Evolutionary conservation across 2,888 invertebrate species (phyloP).

Genomic region (Lottia scabra): DNA sequence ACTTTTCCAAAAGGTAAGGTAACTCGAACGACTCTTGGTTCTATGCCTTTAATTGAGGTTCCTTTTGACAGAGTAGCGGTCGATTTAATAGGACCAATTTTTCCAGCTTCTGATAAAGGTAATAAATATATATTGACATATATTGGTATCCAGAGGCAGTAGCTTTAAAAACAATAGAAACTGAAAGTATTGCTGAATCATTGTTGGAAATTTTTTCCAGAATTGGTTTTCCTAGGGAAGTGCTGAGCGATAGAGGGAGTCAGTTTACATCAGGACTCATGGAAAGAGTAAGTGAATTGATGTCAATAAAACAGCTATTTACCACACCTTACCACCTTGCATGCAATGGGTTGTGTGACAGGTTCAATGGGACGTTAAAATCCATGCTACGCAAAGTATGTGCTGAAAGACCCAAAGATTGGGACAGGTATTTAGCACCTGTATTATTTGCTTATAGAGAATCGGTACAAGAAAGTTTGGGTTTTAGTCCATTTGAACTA

Average conservation of each 20-base stretch:
- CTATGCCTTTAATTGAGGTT: slow-evolving; percentile 18
- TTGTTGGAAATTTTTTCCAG: slow-evolving; percentile 22
- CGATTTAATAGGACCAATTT: slow-evolving; percentile 26
- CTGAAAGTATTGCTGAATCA: slow-evolving; percentile 21
- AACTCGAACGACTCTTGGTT: slow-evolving; percentile 7
- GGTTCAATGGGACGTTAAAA: slow-evolving; percentile 25
- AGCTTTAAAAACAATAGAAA: slow-evolving; percentile 15
- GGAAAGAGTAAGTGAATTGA: slow-evolving; percentile 15
- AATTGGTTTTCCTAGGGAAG: slow-evolving; percentile 25
- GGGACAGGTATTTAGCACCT: slow-evolving; percentile 36
- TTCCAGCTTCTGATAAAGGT: slow-evolving; percentile 9
- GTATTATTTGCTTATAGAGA: slow-evolving; percentile 17
- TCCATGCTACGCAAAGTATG: slow-evolving; percentile 33
- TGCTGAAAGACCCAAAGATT: slow-evolving; percentile 28
- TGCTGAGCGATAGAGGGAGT: slow-evolving; percentile 1
- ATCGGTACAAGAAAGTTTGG: slow-evolving; percentile 3
- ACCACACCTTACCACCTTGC: slow-evolving; percentile 37
- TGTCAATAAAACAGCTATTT: slow-evolving; percentile 19
- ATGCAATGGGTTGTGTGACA: slow-evolving; percentile 32
- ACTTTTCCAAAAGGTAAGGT: slow-evolving; percentile 9
- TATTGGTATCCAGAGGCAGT: slow-evolving; percentile 25
- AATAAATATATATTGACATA: slow-evolving; percentile 24
- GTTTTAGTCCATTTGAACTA: slow-evolving; percentile 35
- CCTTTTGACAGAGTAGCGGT: slow-evolving; percentile 22
- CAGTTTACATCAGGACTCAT: slow-evolving; percentile 14